Evolutionary conservation across 2,797 vertebrate genomes (phyloP).

Genomic region (Emydoidea blandingii): DNA sequence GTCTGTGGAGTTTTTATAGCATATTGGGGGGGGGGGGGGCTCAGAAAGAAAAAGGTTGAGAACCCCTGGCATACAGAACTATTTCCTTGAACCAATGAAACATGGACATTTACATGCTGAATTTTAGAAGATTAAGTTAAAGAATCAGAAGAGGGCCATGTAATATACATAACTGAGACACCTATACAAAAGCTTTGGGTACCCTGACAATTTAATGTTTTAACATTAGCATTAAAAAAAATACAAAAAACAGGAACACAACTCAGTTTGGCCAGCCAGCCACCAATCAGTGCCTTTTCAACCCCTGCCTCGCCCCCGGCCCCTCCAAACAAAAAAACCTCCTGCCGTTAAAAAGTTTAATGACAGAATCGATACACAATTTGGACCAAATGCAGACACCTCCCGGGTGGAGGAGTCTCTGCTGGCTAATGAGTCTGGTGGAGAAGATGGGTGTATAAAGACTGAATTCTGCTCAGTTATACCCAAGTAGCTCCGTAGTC

Average conservation of each 20-base stretch:
- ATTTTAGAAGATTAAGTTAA: not conserved
- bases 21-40: no score
- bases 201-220: not conserved
- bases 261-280: fast-evolving
- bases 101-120: not conserved
- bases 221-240: not conserved
- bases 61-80: not conserved
- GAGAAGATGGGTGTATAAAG: not conserved
- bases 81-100: constrained; percentile 2
- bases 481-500: not conserved
- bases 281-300: not conserved
- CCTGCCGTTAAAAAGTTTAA: not conserved
- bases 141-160: not conserved
- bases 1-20: no score
- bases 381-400: not conserved
- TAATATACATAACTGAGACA: not conserved
- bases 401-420: not conserved
- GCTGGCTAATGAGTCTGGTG: not conserved
- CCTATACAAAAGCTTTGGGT: not conserved
- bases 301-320: not conserved
- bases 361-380: not conserved
- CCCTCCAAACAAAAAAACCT: not conserved
- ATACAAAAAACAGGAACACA: not conserved
- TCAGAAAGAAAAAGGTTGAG: no score
- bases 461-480: not conserved